Percentiles rank a stretch among this genome's conserved stretches.
Evolutionary conservation across 2,888 invertebrate genomes (phyloP).

Genomic region (Synergus laeviventris): DNA sequence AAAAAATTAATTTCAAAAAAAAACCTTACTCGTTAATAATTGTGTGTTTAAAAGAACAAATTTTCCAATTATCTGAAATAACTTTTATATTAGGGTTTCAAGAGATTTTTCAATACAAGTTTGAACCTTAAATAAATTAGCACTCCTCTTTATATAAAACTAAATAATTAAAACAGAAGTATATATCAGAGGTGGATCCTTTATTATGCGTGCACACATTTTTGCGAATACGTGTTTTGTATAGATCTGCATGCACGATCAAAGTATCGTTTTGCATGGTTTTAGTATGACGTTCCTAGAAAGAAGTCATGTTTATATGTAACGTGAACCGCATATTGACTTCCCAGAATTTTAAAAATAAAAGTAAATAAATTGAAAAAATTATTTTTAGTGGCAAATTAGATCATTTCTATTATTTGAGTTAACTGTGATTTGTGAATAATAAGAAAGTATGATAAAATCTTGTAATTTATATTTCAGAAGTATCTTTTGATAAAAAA

Average conservation of each 20-base stretch:
- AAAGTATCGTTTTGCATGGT: conserved; percentile 17
- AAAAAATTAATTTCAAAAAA: too few species aligned
- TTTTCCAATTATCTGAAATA: too few species aligned
- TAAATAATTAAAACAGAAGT: too few species aligned
- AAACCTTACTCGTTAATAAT: too few species aligned
- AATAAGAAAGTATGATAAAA: neutral
- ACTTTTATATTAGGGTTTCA: too few species aligned
- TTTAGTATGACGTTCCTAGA: conserved; percentile 12
- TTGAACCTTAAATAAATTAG: too few species aligned
- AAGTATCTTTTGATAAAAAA: neutral
- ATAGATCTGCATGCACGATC: conserved; percentile 23
- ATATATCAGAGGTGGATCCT: neutral
- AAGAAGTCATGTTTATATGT: conserved; percentile 1
- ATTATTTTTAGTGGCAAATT: neutral
- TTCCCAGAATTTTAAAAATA: neutral
- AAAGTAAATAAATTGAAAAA: conserved; percentile 10
- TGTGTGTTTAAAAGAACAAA: too few species aligned
- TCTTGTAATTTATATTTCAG: neutral
- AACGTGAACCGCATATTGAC: neutral
- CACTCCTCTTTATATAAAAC: too few species aligned
- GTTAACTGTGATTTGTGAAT: neutral
- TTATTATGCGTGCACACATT: neutral
- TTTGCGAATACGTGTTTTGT: neutral
- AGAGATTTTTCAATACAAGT: too few species aligned
- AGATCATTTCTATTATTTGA: neutral